Percentiles rank a stretch among this genome's conserved stretches.
Conservation (phyloP, 1,140 invertebrate species). For the Brachionus sp. region DNA sequence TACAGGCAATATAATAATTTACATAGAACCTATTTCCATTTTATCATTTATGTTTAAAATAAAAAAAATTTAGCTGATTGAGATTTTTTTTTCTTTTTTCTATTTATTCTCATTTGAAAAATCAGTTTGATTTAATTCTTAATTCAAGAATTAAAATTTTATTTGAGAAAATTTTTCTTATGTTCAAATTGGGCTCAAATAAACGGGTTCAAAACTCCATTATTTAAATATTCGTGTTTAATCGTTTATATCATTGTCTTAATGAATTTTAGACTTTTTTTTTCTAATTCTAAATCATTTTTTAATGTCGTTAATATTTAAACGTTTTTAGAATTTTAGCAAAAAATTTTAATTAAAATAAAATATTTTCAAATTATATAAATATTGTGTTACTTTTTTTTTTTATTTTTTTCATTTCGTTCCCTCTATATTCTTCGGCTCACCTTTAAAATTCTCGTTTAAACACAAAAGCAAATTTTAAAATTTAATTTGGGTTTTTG, state of each 20-base stretch:
- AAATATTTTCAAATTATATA: constrained; percentile 40
- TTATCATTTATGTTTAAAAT: too few species aligned
- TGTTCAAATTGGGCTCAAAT: background rate
- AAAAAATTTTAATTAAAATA: constrained; percentile 40
- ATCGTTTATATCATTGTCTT: background rate
- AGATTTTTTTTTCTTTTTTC: too few species aligned
- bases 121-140: too few species aligned
- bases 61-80: too few species aligned
- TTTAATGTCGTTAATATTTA: constrained; percentile 31
- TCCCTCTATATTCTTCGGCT: background rate
- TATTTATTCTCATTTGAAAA: too few species aligned
- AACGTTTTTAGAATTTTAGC: background rate
- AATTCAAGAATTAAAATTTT: too few species aligned
- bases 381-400: constrained; percentile 37
- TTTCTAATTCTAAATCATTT: background rate
- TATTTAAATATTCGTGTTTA: background rate
- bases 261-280: background rate
- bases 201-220: background rate
- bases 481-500: constrained; percentile 39
- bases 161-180: too few species aligned
- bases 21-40: too few species aligned
- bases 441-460: constrained; percentile 36
- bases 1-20: too few species aligned
- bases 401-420: background rate
- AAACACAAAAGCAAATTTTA: constrained; percentile 13